Base-by-base conservation (phyloP, 2,888 invertebrate genomes). In the Catocala nupta region DNA sequence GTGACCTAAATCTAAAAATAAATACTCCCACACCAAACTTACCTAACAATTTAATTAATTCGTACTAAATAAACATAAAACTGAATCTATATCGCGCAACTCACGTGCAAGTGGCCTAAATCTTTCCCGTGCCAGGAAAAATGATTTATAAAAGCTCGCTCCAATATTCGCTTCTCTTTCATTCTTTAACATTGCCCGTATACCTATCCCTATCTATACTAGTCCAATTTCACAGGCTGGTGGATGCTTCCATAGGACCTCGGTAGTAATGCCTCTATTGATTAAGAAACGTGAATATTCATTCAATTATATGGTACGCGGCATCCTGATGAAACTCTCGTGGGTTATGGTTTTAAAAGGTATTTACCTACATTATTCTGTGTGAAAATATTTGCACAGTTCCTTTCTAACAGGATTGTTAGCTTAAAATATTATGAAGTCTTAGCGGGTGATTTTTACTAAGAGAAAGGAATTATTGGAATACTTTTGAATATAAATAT, bases 211-310 rank as follows among this genome's bases (percentile, higher is more conserved):
- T 78, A 66, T 90, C 90, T 75, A 69, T 87, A 86, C 85, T 83
- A 90, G 91, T 91, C 91, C 91, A 93, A 93, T 93, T 93, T 93
- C 92, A 93, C 92, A 92, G 91, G 86, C 91, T 87, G 90, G 81
- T 92, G 91, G 83, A 78, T 88, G 87, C 88, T 85, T 88, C 89
- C 84, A 85, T 86, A 89, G 88, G 85, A 87, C 87, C 86, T 85
- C 82, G 81, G 75, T 77, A 81, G 90, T 92, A 93, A 92, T 92
- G 85, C 90, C 84, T 83, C 89, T 90, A 93, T 93, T 93, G 93
- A 93, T 93, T 93, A 93, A 92, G 92, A 91, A 86, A 87, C 86
- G 87, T 92, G 93, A 93, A 93, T 93, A 93, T 93, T 92, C 93
- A 93, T 92, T 90, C 92, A 93, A 93, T 93, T 93, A 92, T 88